These are phyloP conservation scores for Archips xylosteana DNA, from an alignment of 2,888 invertebrate genomes.

Conservation along the genomic window DNA sequence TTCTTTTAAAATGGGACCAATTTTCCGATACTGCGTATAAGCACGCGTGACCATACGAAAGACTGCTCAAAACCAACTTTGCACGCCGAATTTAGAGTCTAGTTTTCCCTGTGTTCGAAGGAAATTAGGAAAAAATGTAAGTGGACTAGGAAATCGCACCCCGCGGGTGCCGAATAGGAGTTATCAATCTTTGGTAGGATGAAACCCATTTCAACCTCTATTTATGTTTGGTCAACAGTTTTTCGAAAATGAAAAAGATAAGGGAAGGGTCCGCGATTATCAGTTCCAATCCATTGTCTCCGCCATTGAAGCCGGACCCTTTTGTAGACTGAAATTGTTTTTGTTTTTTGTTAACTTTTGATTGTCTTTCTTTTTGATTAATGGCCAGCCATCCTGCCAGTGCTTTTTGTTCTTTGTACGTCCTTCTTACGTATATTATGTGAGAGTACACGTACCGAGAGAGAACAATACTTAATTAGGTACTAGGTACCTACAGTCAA, in stretches of 20 bases:
- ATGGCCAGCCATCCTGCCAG: slow-evolving; percentile 7
- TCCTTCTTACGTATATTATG: not conserved
- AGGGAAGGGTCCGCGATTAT: slow-evolving; percentile 48
- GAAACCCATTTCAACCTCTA: slow-evolving; percentile 75
- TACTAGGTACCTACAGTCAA: no score
- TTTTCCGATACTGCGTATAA: slow-evolving; percentile 71
- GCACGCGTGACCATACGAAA: slow-evolving; percentile 66
- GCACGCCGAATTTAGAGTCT: slow-evolving; percentile 45
- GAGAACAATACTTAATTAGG: no score
- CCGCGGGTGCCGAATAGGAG: slow-evolving; percentile 71
- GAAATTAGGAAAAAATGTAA: slow-evolving; percentile 66
- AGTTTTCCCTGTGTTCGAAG: slow-evolving; percentile 45
- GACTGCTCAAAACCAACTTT: slow-evolving; percentile 31
- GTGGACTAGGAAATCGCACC: slow-evolving; percentile 72
- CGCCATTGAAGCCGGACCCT: slow-evolving; percentile 17
- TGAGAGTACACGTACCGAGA: not conserved
- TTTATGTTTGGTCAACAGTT: slow-evolving; percentile 77
- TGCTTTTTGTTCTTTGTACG: slow-evolving; percentile 1
- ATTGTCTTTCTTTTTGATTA: slow-evolving; percentile 34
- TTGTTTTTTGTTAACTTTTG: slow-evolving; percentile 28
- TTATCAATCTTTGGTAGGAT: slow-evolving; percentile 79
- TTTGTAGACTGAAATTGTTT: slow-evolving; percentile 32
- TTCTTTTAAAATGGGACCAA: slow-evolving; percentile 78
- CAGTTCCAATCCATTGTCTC: slow-evolving; percentile 40
- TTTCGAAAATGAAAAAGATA: slow-evolving; percentile 75